phyloP scores from a whole-genome alignment of 2,888 invertebrate genomes.

The Eupithecia subumbrata region DNA sequence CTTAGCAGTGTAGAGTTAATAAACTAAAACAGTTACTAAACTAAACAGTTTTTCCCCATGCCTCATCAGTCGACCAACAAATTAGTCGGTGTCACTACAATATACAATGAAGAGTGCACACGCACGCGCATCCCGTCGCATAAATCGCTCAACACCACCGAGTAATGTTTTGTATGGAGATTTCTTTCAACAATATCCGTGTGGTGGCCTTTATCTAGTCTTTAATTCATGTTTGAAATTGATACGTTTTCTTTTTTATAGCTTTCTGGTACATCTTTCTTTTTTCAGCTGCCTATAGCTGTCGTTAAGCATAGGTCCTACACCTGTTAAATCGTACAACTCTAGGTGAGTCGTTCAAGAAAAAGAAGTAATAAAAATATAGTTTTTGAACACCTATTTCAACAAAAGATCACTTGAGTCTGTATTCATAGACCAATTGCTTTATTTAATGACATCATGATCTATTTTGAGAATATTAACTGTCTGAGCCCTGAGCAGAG shows the following conservation, averaged over 20 bases:
- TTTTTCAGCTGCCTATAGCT: background rate
- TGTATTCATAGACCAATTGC: constrained; percentile 55
- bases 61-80: constrained; percentile 82
- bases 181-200: constrained; percentile 80
- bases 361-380: background rate
- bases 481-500: constrained; percentile 54
- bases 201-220: constrained; percentile 80
- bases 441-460: constrained; percentile 74
- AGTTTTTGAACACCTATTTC: background rate
- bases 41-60: constrained; percentile 75
- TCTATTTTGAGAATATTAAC: constrained; percentile 72
- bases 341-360: background rate
- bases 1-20: constrained; percentile 56
- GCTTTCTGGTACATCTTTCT: background rate
- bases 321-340: background rate
- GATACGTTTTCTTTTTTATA: constrained; percentile 62
- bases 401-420: background rate
- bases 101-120: constrained; percentile 79
- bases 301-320: background rate
- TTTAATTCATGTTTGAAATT: constrained; percentile 79
- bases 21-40: constrained; percentile 64
- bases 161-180: constrained; percentile 84
- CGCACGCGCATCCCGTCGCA: constrained; percentile 73
- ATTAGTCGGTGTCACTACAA: constrained; percentile 83
- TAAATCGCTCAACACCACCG: constrained; percentile 80